Base-by-base conservation (phyloP, 2,888 invertebrate genomes). In the Heterodera filipjevi region DNA sequence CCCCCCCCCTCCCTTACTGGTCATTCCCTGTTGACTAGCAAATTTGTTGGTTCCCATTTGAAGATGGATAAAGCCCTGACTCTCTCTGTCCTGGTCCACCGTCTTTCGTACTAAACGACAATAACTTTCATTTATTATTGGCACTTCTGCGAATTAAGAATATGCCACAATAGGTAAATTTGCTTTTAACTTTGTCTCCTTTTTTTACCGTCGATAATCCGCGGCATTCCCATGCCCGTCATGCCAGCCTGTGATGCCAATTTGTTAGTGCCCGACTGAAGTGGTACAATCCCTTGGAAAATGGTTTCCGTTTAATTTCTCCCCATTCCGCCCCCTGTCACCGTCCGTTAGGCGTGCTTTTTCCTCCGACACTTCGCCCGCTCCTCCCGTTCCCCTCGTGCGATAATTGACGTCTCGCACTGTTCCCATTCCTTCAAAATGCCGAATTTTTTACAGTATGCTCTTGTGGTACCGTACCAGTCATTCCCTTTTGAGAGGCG, bases 221-320 rank as follows among this genome's bases (percentile, higher is more conserved):
- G 87, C 35, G 90, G 90, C 85, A 91, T 90, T 66, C 92, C 92
- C 84, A 92, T 92, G 30, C 91, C 91, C 71, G 90, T 91, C 91
- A 91, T 91, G 53, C 91, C 91, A 44, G 90, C 87, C 85, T 92
- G 92, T 44, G 90, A 90, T 53, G 91, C 91, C 46, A 91, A 90
- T 83, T 90, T 90, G 87, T 91, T 91, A 78, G 91, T 90, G 76
- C 91, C 92, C 79, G 91, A 91, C 83, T 92, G 91, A 46, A 91
- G 89, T 22, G 91, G 91, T 81, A 92, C 91, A 78, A 91, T 90
- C 79, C 89, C 73, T 73, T 49, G n/a, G n/a, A n/a, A 71, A 71
- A 71, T 71, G n/a, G 49, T 16, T 49, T 49, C 49, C 49, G 16
- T 59, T 59, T 2, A 0, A 10, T 10, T 32, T 33, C 30, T n/a